phyloP scores from a whole-genome alignment of 2,888 invertebrate genomes.

The Limulus polyphemus region DNA sequence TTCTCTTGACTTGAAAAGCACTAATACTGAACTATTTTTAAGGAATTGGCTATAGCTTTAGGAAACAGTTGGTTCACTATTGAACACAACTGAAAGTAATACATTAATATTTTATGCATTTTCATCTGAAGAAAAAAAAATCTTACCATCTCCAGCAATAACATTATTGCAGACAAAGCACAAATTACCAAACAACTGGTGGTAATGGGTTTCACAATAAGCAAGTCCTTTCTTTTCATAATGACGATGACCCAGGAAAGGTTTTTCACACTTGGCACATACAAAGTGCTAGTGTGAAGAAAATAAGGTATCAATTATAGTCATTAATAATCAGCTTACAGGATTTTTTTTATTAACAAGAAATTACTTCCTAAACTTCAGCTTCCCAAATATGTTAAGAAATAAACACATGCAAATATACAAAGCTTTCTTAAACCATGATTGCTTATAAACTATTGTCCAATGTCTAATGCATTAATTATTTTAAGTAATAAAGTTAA shows the following conservation, averaged over 20 bases:
- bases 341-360: too few relatives aligned
- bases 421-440: neutral
- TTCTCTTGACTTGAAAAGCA: neutral
- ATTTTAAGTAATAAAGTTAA: too few relatives aligned
- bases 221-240: constrained; percentile 97
- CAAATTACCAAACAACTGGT: constrained; percentile 94
- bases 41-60: too few relatives aligned
- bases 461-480: too few relatives aligned
- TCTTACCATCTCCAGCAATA: constrained; percentile 86
- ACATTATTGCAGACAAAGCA: constrained; percentile 99
- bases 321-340: neutral
- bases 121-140: constrained; percentile 1
- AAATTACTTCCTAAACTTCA: too few relatives aligned
- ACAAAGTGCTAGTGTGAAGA: constrained; percentile 71
- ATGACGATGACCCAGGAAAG: constrained; percentile 96
- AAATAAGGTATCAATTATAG: constrained; percentile 26
- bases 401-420: constrained; percentile 2
- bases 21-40: too few relatives aligned
- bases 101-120: neutral
- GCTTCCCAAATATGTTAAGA: too few relatives aligned
- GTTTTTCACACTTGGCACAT: constrained; percentile 98
- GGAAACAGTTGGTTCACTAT: too few relatives aligned
- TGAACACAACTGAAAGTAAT: too few relatives aligned
- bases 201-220: constrained; percentile 98
- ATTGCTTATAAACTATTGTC: too few relatives aligned